Percentiles rank a stretch among this genome's conserved stretches.
These are phyloP conservation scores for Epinephelus cyanopodus DNA, from an alignment of 2,113 vertebrate genomes.

Conservation along the genomic window DNA sequence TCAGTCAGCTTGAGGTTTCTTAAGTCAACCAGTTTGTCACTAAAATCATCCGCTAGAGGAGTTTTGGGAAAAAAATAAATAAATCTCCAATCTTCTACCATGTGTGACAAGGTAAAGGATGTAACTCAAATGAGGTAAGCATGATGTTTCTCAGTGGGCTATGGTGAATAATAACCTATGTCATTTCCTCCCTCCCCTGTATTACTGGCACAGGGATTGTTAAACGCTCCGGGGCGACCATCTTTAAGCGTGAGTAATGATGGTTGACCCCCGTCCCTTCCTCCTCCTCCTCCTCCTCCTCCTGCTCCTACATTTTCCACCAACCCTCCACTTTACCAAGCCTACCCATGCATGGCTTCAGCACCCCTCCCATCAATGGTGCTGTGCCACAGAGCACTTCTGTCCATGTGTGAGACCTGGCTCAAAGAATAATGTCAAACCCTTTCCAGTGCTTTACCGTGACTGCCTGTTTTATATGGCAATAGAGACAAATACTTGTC, in stretches of 20 bases:
- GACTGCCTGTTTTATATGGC: not conserved
- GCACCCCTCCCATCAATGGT: slow-evolving; percentile 53
- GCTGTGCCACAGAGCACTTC: slow-evolving; percentile 68
- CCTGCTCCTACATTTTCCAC: slow-evolving; percentile 6
- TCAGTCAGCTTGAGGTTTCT: not conserved
- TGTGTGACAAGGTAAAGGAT: not conserved
- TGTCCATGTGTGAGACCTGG: slow-evolving; percentile 59
- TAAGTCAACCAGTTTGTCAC: not conserved
- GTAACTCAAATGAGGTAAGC: slow-evolving; percentile 6
- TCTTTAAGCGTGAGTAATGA: slow-evolving; percentile 85
- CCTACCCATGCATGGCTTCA: slow-evolving; percentile 80
- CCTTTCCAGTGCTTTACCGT: not conserved
- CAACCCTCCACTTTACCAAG: slow-evolving; percentile 22
- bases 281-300: not conserved
- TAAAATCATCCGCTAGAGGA: not conserved
- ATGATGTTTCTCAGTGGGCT: slow-evolving; percentile 25
- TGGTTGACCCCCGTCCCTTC: slow-evolving; percentile 57
- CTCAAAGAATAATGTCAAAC: slow-evolving; percentile 37
- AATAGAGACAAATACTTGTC: not conserved
- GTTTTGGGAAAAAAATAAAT: not conserved
- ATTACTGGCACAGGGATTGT: slow-evolving; percentile 83
- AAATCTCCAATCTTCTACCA: not conserved
- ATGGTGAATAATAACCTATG: slow-evolving; percentile 61
- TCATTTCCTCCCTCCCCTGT: slow-evolving; percentile 66
- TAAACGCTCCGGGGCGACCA: slow-evolving; percentile 84